These are phyloP conservation scores for Brachynemurus nebulosus DNA, from an alignment of 2,888 invertebrate genomes.

Conservation along the genomic window DNA sequence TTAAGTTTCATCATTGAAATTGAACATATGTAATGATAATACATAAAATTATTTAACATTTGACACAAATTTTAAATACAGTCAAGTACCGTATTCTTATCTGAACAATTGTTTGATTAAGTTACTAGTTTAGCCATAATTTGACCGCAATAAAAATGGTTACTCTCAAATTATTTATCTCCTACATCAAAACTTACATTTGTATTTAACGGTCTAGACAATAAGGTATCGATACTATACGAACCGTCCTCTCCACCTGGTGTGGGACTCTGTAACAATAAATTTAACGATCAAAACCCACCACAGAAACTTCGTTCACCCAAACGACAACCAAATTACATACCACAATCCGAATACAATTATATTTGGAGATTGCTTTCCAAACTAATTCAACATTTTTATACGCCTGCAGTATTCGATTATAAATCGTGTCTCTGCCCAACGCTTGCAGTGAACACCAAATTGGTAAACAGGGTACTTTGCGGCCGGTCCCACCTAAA, in stretches of 20 bases:
- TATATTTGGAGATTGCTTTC: slow-evolving; percentile 44
- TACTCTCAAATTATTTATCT: slow-evolving; percentile 4
- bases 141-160: too few relatives aligned
- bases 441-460: slow-evolving; percentile 70
- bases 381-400: slow-evolving; percentile 50
- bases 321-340: slow-evolving; percentile 23
- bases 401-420: slow-evolving; percentile 60
- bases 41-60: too few relatives aligned
- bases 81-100: too few relatives aligned
- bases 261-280: slow-evolving; percentile 50
- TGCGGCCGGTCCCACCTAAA: slow-evolving; percentile 35
- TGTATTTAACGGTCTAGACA: slow-evolving; percentile 45
- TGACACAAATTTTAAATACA: too few relatives aligned
- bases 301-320: not conserved
- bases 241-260: slow-evolving; percentile 62
- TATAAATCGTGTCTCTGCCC: slow-evolving; percentile 56
- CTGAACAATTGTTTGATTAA: too few relatives aligned
- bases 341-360: slow-evolving; percentile 58
- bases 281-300: not conserved
- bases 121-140: too few relatives aligned
- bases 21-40: too few relatives aligned
- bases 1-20: too few relatives aligned
- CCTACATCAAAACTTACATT: slow-evolving; percentile 40
- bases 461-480: slow-evolving; percentile 64
- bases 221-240: slow-evolving; percentile 43